Evolutionary conservation across 2,113 vertebrate genomes (phyloP).

Genomic region (Clinocottus analis): DNA sequence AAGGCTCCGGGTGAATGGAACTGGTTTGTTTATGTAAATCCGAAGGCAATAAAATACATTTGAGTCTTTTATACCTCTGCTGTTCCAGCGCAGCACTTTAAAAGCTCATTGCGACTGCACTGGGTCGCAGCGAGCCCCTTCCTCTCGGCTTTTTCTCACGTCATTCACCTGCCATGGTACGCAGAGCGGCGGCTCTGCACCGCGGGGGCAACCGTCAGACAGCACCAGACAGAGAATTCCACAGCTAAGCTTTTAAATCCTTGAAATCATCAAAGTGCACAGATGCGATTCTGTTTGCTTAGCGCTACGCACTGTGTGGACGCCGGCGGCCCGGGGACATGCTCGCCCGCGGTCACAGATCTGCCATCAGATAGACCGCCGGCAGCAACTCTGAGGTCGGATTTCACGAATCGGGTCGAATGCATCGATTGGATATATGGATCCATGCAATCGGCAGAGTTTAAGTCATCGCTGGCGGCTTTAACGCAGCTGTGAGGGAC

Average conservation of each 20-base stretch:
- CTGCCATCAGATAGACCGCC: slow-evolving; percentile 18
- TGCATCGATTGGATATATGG: background rate
- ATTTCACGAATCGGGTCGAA: background rate
- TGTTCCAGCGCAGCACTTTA: background rate
- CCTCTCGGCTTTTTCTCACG: slow-evolving; percentile 35
- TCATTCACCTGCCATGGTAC: slow-evolving; percentile 65
- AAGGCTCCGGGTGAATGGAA: background rate
- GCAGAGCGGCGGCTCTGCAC: slow-evolving; percentile 47
- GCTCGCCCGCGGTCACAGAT: slow-evolving; percentile 45
- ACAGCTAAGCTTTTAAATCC: slow-evolving; percentile 78
- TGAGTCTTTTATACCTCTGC: slow-evolving; percentile 9
- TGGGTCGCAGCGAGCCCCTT: too few species aligned
- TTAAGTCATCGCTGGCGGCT: background rate
- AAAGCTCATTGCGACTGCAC: background rate
- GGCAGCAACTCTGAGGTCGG: background rate
- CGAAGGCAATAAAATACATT: slow-evolving; percentile 22
- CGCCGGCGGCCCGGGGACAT: slow-evolving; percentile 48
- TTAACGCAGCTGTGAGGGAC: slow-evolving; percentile 30
- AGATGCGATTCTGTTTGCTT: slow-evolving; percentile 77
- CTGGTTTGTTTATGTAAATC: slow-evolving; percentile 15
- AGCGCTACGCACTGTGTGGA: slow-evolving; percentile 57
- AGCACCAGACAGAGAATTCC: slow-evolving; percentile 75
- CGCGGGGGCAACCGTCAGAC: slow-evolving; percentile 43
- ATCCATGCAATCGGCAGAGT: background rate
- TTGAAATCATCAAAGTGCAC: slow-evolving; percentile 77